Percentiles rank a stretch among this genome's conserved stretches.
phyloP scores from a whole-genome alignment of 1,140 invertebrate species.

The Atta cephalotes region DNA sequence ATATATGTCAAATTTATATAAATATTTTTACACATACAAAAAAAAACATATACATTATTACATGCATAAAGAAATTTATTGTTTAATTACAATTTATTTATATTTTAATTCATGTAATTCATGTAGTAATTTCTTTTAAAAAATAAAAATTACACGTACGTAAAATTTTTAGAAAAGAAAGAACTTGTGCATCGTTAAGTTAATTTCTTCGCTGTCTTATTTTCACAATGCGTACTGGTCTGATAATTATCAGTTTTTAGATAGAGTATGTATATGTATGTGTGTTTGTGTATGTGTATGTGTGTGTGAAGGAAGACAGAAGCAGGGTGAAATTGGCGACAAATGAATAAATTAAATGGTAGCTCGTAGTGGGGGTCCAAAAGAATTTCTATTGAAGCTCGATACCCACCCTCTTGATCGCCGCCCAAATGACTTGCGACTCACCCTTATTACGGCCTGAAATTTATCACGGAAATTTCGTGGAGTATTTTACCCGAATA shows the following conservation, averaged over 20 bases:
- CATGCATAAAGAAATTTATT: neutral
- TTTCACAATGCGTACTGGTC: constrained; percentile 39
- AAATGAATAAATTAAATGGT: constrained; percentile 80
- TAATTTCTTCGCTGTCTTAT: constrained; percentile 41
- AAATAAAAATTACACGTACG: neutral
- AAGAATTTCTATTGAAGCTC: constrained; percentile 83
- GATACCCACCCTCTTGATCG: constrained; percentile 70
- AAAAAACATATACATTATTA: constrained; percentile 7
- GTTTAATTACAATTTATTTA: neutral
- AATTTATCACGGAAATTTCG: constrained; percentile 82
- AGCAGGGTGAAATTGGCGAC: constrained; percentile 65
- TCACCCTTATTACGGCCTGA: constrained; percentile 80
- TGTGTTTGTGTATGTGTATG: too few relatives aligned
- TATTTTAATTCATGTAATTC: constrained; percentile 2
- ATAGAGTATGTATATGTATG: constrained; percentile 18
- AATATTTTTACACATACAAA: neutral
- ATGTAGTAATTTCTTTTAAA: neutral
- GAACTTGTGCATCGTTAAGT: neutral
- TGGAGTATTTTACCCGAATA: constrained; percentile 80
- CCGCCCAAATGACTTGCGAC: constrained; percentile 80
- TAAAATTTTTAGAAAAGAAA: neutral
- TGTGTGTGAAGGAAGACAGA: neutral
- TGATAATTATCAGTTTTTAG: constrained; percentile 72
- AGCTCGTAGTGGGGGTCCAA: constrained; percentile 54
- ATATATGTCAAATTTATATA: neutral